phyloP scores from a whole-genome alignment of 2,797 vertebrate genomes.

The Hemibagrus guttatus region DNA sequence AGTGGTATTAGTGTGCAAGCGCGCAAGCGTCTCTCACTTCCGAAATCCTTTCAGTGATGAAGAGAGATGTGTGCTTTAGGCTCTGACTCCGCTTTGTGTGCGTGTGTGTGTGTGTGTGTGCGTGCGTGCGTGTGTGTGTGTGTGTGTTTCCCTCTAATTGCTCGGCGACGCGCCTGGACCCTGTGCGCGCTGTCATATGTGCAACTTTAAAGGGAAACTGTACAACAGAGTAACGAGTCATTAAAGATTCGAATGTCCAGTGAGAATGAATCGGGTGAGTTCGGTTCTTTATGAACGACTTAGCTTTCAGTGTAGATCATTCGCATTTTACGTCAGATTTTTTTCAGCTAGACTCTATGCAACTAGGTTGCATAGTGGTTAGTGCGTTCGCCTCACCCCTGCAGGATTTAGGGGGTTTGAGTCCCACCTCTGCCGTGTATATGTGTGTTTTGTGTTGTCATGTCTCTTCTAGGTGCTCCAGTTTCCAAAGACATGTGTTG shows the following conservation, averaged over 20 bases:
- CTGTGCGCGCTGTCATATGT: slow-evolving; percentile 9
- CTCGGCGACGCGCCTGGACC: slow-evolving; percentile 8
- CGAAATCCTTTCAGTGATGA: slow-evolving; percentile 1
- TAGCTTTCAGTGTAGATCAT: background rate
- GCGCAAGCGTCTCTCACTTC: background rate
- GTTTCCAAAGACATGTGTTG: too few species aligned
- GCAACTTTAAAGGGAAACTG: slow-evolving; percentile 16
- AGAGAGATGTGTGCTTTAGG: background rate
- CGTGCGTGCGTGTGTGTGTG: background rate
- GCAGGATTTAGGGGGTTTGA: too few species aligned
- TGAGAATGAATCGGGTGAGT: background rate
- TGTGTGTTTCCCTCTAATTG: background rate
- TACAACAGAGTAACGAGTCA: background rate
- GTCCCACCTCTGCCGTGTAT: too few species aligned
- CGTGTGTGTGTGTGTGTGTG: background rate
- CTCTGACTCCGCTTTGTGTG: background rate
- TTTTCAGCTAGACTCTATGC: background rate
- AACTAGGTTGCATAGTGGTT: too few species aligned
- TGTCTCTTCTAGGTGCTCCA: too few species aligned
- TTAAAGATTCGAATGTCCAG: background rate
- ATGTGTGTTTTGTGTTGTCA: too few species aligned
- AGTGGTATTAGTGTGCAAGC: background rate
- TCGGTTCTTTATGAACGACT: background rate
- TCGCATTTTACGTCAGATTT: background rate
- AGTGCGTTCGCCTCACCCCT: too few species aligned